Evolutionary conservation across 2,888 invertebrate genomes (phyloP), one percentile per base, ranked within the genome.

Genomic region (Neoscelio sp.): DNA sequence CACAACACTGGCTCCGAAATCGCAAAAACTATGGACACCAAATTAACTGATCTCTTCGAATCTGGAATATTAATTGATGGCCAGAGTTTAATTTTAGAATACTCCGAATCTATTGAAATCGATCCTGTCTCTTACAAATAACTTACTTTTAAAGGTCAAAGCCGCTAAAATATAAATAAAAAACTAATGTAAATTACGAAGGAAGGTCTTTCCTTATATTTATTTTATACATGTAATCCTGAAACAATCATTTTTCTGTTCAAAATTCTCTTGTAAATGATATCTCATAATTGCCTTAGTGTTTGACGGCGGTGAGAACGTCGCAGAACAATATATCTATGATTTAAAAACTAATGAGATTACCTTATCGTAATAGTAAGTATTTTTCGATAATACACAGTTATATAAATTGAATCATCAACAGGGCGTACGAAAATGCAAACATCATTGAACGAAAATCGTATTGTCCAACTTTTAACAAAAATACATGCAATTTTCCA

Each of bases 81-180:
- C 2, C 94, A 95, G 86, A 93, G 92, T 83, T 85, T 95, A 62
- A 88, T 94, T 70, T 90, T 95, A 26, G 94, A 94, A 87, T 94
- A 94, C 91, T 86, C 84, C 5, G 80, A 86, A 68, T 70, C 67
- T 33, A 28, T 60, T 23, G 44, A 60, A 82, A 76, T 89, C 64
- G 86, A 89, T 82, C 8, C 28, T 12, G 40, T 0, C 12, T 30
- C 28, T 2, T 70, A 70, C 30, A 52, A 52, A 40, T 50, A 18
- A 46, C 13, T n/a, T n/a, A n/a, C n/a, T n/a, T n/a, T n/a, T 33
- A 33, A 33, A n/a, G n/a, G 8, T 33, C n/a, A 2, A 33, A 33
- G 7, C 13, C 2, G 2, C 15, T n/a, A n/a, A 50, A 50, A 50
- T 6, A 40, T n/a, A 13, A 40, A 12, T 40, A 18, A 4, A 20